A percentile compares a stretch with the other conserved stretches of the same genome.
Evolutionary conservation across 2,888 invertebrate genomes (phyloP).

Genomic region (Erebia palarica): DNA sequence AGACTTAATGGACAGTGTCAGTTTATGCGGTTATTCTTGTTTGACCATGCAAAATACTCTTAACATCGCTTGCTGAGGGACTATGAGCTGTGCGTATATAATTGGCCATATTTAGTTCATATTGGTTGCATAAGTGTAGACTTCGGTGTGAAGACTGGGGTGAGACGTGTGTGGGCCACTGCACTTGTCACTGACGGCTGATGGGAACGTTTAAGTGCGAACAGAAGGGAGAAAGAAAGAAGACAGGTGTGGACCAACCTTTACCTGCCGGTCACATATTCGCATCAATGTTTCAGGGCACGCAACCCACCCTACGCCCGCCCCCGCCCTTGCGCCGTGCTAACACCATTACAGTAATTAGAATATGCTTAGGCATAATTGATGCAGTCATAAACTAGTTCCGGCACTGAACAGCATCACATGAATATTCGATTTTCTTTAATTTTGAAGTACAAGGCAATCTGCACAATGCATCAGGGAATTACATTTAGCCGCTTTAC

Average conservation of each 20-base stretch:
- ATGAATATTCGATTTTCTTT: constrained; percentile 38
- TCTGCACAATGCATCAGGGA: not conserved
- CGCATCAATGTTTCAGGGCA: constrained; percentile 70
- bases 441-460: constrained; percentile 27
- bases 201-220: too few species aligned
- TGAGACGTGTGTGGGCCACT: too few species aligned
- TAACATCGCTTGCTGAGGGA: too few species aligned
- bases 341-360: constrained; percentile 80
- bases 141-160: too few species aligned
- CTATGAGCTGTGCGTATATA: too few species aligned
- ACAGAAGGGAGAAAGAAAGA: too few species aligned
- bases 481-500: not conserved
- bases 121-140: too few species aligned
- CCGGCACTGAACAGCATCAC: constrained; percentile 31
- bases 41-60: too few species aligned
- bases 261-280: constrained; percentile 49
- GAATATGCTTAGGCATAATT: constrained; percentile 80
- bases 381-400: constrained; percentile 67
- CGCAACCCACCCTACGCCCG: constrained; percentile 41
- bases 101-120: not conserved
- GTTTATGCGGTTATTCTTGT: too few species aligned
- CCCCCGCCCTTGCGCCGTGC: constrained; percentile 60
- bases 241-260: constrained; percentile 29
- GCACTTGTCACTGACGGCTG: too few species aligned
- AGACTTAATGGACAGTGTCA: too few species aligned